These are phyloP conservation scores for Picathartes gymnocephalus DNA, from an alignment of 2,113 vertebrate species.

Conservation along the genomic window DNA sequence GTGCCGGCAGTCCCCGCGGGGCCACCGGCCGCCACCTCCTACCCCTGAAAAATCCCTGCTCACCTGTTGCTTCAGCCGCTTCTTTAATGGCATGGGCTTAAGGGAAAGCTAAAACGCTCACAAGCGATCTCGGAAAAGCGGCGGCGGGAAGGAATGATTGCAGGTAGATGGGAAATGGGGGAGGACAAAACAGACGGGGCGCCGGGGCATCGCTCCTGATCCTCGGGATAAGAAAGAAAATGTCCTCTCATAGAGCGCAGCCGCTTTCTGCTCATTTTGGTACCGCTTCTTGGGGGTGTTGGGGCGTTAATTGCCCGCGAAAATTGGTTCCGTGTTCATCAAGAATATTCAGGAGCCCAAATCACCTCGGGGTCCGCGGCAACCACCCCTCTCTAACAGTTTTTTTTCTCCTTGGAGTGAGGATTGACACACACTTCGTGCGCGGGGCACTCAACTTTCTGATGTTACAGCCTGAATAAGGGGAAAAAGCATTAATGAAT, in stretches of 20 bases:
- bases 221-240: not conserved
- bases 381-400: not conserved
- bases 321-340: not conserved
- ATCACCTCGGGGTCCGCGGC: not conserved
- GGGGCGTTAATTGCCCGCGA: not conserved
- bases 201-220: not conserved
- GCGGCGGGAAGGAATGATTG: not conserved
- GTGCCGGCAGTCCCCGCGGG: not conserved
- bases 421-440: not conserved
- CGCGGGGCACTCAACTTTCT: not conserved
- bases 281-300: not conserved
- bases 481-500: conserved; percentile 2
- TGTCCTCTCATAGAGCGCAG: not conserved
- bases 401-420: not conserved
- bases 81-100: not conserved
- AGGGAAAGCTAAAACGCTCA: not conserved
- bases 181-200: not conserved
- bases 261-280: not conserved
- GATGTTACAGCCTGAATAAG: not conserved
- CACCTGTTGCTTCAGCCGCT: conserved; percentile 42
- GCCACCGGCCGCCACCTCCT: not conserved
- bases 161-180: not conserved
- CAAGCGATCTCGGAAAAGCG: not conserved
- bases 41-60: not conserved
- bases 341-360: not conserved